These are phyloP conservation scores for Lomographa bimaculata DNA, from an alignment of 2,888 invertebrate species.

Conservation along the genomic window DNA sequence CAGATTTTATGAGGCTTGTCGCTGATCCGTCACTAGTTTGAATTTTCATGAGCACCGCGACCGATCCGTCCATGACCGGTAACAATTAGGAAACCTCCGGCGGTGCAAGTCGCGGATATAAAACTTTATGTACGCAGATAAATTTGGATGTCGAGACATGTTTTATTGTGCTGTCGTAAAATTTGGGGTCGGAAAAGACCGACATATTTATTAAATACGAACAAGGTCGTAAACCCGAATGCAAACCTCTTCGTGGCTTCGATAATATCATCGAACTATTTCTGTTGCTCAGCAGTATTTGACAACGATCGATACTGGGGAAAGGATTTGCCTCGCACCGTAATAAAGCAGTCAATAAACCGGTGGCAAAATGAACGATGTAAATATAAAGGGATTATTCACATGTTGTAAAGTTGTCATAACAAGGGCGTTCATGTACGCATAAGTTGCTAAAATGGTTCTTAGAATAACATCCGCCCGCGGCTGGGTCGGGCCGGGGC, in stretches of 20 bases:
- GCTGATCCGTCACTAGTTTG: conserved; percentile 50
- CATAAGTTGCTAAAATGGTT: conserved; percentile 58
- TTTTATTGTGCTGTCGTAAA: conserved; percentile 81
- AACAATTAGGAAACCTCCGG: conserved; percentile 76
- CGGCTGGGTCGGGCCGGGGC: conserved; percentile 35
- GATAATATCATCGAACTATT: conserved; percentile 73
- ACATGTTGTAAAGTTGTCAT: conserved; percentile 24
- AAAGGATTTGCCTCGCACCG: conserved; percentile 10
- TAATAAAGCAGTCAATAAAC: conserved; percentile 13
- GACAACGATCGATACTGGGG: conserved; percentile 33
- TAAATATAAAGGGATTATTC: conserved; percentile 7
- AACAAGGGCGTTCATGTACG: conserved; percentile 36
- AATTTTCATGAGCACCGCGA: conserved; percentile 53
- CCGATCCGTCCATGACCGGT: conserved; percentile 72
- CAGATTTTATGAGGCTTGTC: conserved; percentile 44
- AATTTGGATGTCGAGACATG: conserved; percentile 83
- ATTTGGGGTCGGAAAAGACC: conserved; percentile 80
- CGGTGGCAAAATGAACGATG: conserved; percentile 1
- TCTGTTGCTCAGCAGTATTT: conserved; percentile 50
- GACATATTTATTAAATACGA: conserved; percentile 83
- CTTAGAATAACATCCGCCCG: conserved; percentile 57
- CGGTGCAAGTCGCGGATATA: conserved; percentile 79
- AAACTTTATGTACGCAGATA: conserved; percentile 83
- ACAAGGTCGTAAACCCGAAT: conserved; percentile 78
- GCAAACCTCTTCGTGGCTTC: conserved; percentile 74